These are phyloP conservation scores for Ochropleura plecta DNA, from an alignment of 2,888 invertebrate genomes.

Conservation along the genomic window DNA sequence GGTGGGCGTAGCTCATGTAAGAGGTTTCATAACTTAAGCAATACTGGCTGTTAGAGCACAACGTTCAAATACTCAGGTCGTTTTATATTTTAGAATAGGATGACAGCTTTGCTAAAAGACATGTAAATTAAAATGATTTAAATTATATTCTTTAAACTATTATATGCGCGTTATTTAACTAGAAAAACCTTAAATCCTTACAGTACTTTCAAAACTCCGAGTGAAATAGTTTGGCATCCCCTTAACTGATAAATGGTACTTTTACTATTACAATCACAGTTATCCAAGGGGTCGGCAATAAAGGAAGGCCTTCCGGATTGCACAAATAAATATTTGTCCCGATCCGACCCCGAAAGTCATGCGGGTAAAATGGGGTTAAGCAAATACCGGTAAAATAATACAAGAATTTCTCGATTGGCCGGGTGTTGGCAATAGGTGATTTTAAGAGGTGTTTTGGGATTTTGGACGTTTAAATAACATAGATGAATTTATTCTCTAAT, in stretches of 20 bases:
- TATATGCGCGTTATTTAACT: no score
- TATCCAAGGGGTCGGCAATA: constrained; percentile 52
- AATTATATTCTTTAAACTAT: no score
- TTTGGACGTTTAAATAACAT: not conserved
- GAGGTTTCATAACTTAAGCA: no score
- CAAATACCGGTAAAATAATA: constrained; percentile 46
- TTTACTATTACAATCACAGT: constrained; percentile 46
- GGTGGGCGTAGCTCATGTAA: no score
- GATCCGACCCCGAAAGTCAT: constrained; percentile 37
- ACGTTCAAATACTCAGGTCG: no score
- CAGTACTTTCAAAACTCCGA: not conserved
- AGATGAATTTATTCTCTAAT: not conserved
- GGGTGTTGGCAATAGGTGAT: not conserved
- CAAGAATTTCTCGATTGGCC: not conserved
- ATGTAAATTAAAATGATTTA: no score
- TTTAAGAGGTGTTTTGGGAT: not conserved
- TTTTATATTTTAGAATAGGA: no score
- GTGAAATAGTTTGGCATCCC: constrained; percentile 17
- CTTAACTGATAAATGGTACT: constrained; percentile 44
- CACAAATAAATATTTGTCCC: constrained; percentile 61
- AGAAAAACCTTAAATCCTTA: no score
- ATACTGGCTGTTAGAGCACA: no score
- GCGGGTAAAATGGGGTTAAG: constrained; percentile 18
- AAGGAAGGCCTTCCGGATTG: constrained; percentile 52
- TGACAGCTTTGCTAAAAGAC: no score